Evolutionary conservation across 2,113 vertebrate genomes (phyloP).

Genomic region (Salvator merianae): DNA sequence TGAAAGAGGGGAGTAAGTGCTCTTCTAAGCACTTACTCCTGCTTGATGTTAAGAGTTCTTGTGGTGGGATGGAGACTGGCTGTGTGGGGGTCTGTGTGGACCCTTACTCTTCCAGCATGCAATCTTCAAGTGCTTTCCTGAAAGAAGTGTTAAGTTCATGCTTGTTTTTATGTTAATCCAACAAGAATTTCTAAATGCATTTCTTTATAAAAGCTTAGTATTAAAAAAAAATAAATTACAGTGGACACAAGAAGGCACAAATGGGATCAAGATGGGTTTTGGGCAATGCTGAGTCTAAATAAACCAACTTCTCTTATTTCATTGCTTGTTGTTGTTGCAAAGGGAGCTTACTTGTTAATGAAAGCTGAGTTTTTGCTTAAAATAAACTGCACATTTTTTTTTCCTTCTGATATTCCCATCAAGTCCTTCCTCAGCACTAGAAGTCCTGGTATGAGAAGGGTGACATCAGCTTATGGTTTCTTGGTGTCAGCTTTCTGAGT

Average conservation of each 20-base stretch:
- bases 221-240: background rate
- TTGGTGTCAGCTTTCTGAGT: slow-evolving; percentile 58
- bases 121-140: too few species aligned
- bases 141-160: background rate
- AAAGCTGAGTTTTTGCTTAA: slow-evolving; percentile 27
- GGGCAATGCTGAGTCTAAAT: background rate
- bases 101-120: background rate
- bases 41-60: too few species aligned
- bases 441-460: slow-evolving; percentile 31
- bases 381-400: slow-evolving; percentile 16
- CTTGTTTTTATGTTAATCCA: background rate
- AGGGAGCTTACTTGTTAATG: slow-evolving; percentile 14
- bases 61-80: too few species aligned
- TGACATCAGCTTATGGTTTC: slow-evolving; percentile 48
- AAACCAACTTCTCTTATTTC: slow-evolving; percentile 23
- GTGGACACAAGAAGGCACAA: background rate
- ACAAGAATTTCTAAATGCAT: background rate
- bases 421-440: background rate
- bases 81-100: too few species aligned
- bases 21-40: too few species aligned
- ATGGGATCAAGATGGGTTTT: background rate
- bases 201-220: background rate
- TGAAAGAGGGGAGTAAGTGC: too few species aligned
- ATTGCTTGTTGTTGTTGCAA: background rate
- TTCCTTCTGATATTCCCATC: slow-evolving; percentile 28